Evolutionary conservation across 2,888 invertebrate genomes (phyloP).

Genomic region (Electrophaes corylata): DNA sequence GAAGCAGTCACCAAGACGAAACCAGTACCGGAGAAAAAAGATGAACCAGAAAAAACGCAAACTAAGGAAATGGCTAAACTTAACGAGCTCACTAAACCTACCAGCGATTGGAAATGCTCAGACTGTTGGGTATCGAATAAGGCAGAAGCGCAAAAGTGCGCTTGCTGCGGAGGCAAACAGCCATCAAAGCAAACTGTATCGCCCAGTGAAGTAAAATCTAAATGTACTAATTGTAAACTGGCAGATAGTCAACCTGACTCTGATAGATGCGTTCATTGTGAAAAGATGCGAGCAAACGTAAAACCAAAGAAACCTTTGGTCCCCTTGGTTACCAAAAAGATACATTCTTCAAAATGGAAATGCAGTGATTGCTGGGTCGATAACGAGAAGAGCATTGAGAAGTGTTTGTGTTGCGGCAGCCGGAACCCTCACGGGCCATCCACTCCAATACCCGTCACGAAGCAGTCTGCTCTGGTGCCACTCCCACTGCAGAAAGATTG

Average conservation of each 20-base stretch:
- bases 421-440: slow-evolving; percentile 41
- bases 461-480: background rate
- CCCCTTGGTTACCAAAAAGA: slow-evolving; percentile 22
- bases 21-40: slow-evolving; percentile 18
- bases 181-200: slow-evolving; percentile 22
- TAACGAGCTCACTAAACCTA: slow-evolving; percentile 9
- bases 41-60: background rate
- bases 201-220: slow-evolving; percentile 27
- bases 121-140: slow-evolving; percentile 62
- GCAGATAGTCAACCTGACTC: slow-evolving; percentile 42
- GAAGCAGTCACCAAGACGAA: slow-evolving; percentile 31
- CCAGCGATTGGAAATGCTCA: slow-evolving; percentile 46
- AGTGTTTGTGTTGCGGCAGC: slow-evolving; percentile 57
- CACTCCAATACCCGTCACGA: background rate
- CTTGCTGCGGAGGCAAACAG: slow-evolving; percentile 56
- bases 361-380: slow-evolving; percentile 60
- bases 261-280: slow-evolving; percentile 55
- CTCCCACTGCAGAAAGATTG: slow-evolving; percentile 40
- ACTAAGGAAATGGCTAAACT: slow-evolving; percentile 10
- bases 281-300: slow-evolving; percentile 39
- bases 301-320: background rate
- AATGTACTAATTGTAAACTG: slow-evolving; percentile 54
- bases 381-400: slow-evolving; percentile 49
- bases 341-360: slow-evolving; percentile 53
- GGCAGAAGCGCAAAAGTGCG: slow-evolving; percentile 52